Base-by-base conservation (phyloP, 2,888 invertebrate genomes). In the Polyploca ridens region DNA sequence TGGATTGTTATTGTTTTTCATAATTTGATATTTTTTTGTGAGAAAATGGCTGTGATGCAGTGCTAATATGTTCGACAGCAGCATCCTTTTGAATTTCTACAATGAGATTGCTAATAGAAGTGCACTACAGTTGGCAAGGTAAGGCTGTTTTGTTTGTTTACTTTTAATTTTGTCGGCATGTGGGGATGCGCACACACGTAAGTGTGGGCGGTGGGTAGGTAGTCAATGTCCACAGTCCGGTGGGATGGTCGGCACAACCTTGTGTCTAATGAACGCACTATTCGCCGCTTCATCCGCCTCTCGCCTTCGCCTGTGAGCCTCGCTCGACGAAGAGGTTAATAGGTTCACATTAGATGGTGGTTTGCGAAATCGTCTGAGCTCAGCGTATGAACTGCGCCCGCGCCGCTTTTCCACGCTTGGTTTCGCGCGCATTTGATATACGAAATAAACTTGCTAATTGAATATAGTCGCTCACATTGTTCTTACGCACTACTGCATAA, bases 331-430 rank as follows among this genome's bases (percentile, higher is more conserved):
- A 93, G 93, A 94, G 94, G 94, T 94, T 94, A 94, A 94, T 94
- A 94, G 93, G 94, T 93, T 94, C 94, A 94, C 91, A 92, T 93
- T 92, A 94, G 93, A 93, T 90, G 93, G 84, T 90, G 88, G 90
- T 89, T 94, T 93, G 92, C 93, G 93, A 93, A 93, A 93, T 88
- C 86, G 79, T 80, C 87, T 81, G 84, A 85, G 85, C 87, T 83
- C 84, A 79, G 83, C 79, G 82, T 80, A 83, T 79, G 82, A 79
- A 80, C 82, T 87, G 90, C 88, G 89, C 86, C 80, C 70, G 88
- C 89, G 88, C 83, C 83, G 84, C 86, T 89, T 89, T 89, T 90
- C 88, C 90, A 87, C 86, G 84, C 84, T 84, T 80, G 76, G 81
- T 89, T 92, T 91, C 90, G 90, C 90, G 91, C 90, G 89, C 87